A percentile compares a stretch with the other conserved stretches of the same genome.
phyloP scores from a whole-genome alignment of 1,140 invertebrate genomes.

The Stegodyphus mimosarum region DNA sequence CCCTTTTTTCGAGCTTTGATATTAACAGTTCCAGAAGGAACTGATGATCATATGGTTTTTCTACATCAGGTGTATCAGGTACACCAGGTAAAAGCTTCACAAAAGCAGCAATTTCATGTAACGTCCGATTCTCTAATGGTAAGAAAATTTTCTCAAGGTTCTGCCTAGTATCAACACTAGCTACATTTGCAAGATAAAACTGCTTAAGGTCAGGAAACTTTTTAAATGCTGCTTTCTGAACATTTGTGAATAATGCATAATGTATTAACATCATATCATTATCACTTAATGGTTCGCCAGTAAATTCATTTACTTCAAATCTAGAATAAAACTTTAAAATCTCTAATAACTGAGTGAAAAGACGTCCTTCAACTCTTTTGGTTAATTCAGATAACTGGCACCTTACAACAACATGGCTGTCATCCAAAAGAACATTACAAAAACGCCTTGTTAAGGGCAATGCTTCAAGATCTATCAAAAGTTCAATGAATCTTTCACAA shows the following conservation, averaged over 20 bases:
- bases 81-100: slow-evolving; percentile 84
- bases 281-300: slow-evolving; percentile 92
- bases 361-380: slow-evolving; percentile 83
- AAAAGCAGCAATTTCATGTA: slow-evolving; percentile 86
- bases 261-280: slow-evolving; percentile 93
- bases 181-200: slow-evolving; percentile 94
- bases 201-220: slow-evolving; percentile 88
- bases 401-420: slow-evolving; percentile 91
- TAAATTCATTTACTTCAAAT: slow-evolving; percentile 98
- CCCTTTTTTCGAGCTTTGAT: slow-evolving; percentile 86
- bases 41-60: slow-evolving; percentile 77
- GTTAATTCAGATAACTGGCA: slow-evolving; percentile 84
- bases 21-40: slow-evolving; percentile 89
- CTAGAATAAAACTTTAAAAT: slow-evolving; percentile 96
- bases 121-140: slow-evolving; percentile 79
- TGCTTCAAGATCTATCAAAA: slow-evolving; percentile 96
- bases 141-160: slow-evolving; percentile 88
- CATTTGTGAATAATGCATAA: slow-evolving; percentile 88
- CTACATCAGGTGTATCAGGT: slow-evolving; percentile 73
- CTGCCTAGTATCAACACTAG: slow-evolving; percentile 89
- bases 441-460: slow-evolving; percentile 94
- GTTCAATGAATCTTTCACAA: slow-evolving; percentile 95
- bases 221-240: slow-evolving; percentile 93
- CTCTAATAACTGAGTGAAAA: slow-evolving; percentile 92
- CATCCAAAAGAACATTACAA: slow-evolving; percentile 96